Evolutionary conservation across 2,113 vertebrate genomes (phyloP).

Genomic region (Oreochromis niloticus): DNA sequence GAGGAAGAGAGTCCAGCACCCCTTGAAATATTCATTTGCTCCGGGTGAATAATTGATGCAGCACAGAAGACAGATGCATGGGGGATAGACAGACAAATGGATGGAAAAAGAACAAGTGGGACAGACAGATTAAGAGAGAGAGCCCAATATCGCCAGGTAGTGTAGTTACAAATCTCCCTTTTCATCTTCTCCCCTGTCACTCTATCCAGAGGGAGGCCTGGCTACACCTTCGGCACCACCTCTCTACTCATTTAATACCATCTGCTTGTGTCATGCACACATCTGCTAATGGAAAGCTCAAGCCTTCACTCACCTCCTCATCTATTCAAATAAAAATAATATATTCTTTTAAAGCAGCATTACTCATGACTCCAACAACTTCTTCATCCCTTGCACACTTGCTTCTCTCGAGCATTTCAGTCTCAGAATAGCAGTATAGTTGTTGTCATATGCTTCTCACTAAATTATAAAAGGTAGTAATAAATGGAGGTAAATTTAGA

Average conservation of each 20-base stretch:
- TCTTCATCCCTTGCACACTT: background rate
- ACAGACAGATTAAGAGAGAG: background rate
- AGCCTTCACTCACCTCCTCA: background rate
- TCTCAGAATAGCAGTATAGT: background rate
- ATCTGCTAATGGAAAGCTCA: background rate
- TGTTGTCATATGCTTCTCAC: background rate
- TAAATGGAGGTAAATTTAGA: background rate
- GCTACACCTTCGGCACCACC: background rate
- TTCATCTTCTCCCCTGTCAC: background rate
- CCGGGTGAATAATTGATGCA: conserved; percentile 59
- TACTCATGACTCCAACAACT: background rate
- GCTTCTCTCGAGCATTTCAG: background rate
- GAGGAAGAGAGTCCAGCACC: conserved; percentile 49
- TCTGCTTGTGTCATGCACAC: background rate
- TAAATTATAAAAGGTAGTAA: background rate
- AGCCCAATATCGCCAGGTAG: background rate
- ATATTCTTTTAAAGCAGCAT: background rate
- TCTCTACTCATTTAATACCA: background rate
- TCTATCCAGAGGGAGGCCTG: background rate
- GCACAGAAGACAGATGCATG: conserved; percentile 30
- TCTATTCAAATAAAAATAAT: background rate
- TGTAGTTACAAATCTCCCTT: background rate
- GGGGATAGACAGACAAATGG: conserved; percentile 42
- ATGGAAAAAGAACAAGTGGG: background rate
- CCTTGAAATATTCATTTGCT: conserved; percentile 59